A percentile compares a stretch with the other conserved stretches of the same genome.
Evolutionary conservation across 2,888 invertebrate species (phyloP).

Genomic region (Drosophila flavopinicola): DNA sequence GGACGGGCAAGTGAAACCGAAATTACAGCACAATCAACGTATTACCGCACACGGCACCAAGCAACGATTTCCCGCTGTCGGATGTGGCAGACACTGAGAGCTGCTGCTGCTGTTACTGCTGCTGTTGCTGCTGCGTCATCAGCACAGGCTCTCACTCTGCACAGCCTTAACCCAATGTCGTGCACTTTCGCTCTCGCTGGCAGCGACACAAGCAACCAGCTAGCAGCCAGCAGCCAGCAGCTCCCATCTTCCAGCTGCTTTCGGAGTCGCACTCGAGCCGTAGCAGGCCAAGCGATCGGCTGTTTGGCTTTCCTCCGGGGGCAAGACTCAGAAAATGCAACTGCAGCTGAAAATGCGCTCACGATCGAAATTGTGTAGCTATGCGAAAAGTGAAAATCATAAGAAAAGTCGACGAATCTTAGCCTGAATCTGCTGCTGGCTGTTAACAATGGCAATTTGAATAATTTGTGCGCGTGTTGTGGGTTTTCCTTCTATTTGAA

Average conservation of each 20-base stretch:
- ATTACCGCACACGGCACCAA: slow-evolving; percentile 73
- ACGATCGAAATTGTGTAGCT: slow-evolving; percentile 47
- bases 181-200: slow-evolving; percentile 77
- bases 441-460: slow-evolving; percentile 77
- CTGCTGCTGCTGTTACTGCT: slow-evolving; percentile 11
- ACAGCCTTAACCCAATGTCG: slow-evolving; percentile 59
- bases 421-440: slow-evolving; percentile 38
- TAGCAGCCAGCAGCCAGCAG: slow-evolving; percentile 20
- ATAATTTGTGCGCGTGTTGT: slow-evolving; percentile 71
- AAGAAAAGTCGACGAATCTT: slow-evolving; percentile 51
- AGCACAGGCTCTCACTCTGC: slow-evolving; percentile 20
- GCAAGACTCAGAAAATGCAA: slow-evolving; percentile 22
- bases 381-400: slow-evolving; percentile 71
- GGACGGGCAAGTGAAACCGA: slow-evolving; percentile 75
- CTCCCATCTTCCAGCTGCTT: slow-evolving; percentile 24
- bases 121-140: slow-evolving; percentile 12
- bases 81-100: slow-evolving; percentile 64
- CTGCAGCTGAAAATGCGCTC: slow-evolving; percentile 59
- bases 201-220: slow-evolving; percentile 45
- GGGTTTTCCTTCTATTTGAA: slow-evolving; percentile 45
- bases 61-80: slow-evolving; percentile 74
- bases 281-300: slow-evolving; percentile 72
- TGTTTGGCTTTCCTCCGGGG: slow-evolving; percentile 48
- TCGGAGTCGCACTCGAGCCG: slow-evolving; percentile 51
- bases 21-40: slow-evolving; percentile 82